Percentiles rank a stretch among this genome's conserved stretches.
phyloP scores from a whole-genome alignment of 2,113 vertebrate genomes.

The Cygnus buccinator region DNA sequence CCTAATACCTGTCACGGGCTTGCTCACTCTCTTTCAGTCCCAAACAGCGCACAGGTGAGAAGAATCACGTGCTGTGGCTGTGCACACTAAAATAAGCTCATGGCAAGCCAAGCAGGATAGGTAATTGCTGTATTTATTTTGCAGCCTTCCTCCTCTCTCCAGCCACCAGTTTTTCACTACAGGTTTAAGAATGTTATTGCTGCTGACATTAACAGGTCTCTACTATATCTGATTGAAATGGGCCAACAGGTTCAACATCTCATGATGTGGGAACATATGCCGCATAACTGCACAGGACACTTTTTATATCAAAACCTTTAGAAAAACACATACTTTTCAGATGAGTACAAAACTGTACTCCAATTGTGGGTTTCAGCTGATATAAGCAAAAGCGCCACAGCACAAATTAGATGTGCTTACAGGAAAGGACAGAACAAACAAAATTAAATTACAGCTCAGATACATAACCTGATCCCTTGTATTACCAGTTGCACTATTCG shows the following conservation, averaged over 20 bases:
- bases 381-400: background rate
- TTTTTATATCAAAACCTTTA: background rate
- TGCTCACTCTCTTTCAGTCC: background rate
- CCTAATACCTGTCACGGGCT: rapidly evolving
- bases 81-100: background rate
- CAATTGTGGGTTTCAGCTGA: background rate
- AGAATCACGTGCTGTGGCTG: rapidly evolving
- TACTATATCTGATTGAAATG: rapidly evolving
- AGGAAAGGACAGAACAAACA: background rate
- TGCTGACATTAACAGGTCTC: background rate
- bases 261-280: rapidly evolving
- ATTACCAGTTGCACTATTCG: background rate
- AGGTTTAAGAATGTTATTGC: background rate
- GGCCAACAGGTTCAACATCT: background rate
- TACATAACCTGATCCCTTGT: background rate
- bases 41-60: rapidly evolving
- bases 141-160: background rate
- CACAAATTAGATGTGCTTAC: background rate
- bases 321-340: background rate
- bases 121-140: background rate
- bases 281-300: background rate
- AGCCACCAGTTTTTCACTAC: background rate
- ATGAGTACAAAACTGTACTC: background rate
- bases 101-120: background rate
- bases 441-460: slow-evolving; percentile 2